Evolutionary conservation across 1,140 invertebrate genomes (phyloP).

Genomic region (Phthorimaea operculella): DNA sequence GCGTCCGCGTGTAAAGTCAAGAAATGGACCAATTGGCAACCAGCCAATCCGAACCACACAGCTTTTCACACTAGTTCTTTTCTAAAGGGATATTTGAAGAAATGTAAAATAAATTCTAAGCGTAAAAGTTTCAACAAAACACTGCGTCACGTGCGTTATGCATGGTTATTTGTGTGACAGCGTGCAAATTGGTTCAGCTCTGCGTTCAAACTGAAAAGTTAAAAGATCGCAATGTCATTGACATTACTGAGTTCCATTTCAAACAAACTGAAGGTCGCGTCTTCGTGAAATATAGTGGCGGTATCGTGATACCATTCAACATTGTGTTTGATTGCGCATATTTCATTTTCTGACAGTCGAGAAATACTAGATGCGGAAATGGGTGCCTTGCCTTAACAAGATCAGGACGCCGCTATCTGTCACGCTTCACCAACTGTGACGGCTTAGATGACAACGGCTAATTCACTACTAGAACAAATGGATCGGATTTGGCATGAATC

Average conservation of each 20-base stretch:
- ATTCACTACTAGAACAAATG: slow-evolving; percentile 32
- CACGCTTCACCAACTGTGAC: slow-evolving; percentile 30
- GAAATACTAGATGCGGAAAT: slow-evolving; percentile 46
- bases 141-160: not conserved
- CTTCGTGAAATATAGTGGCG: not conserved
- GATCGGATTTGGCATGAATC: slow-evolving; percentile 22
- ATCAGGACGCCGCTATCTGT: slow-evolving; percentile 26
- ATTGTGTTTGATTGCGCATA: not conserved
- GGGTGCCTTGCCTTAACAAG: slow-evolving; percentile 19
- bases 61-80: slow-evolving; percentile 36
- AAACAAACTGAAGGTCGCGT: not conserved
- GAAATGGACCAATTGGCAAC: slow-evolving; percentile 56
- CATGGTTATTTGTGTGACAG: not conserved
- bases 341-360: slow-evolving; percentile 17
- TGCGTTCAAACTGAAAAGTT: not conserved
- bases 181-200: not conserved
- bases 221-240: not conserved
- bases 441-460: slow-evolving; percentile 27
- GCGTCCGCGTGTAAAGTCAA: slow-evolving; percentile 32
- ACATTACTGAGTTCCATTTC: not conserved
- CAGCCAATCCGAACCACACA: slow-evolving; percentile 32
- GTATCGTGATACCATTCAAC: not conserved
- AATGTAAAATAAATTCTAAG: not conserved
- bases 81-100: slow-evolving; percentile 30
- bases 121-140: not conserved